phyloP scores from a whole-genome alignment of 2,888 invertebrate species.

The Drosophila meridionalis region DNA sequence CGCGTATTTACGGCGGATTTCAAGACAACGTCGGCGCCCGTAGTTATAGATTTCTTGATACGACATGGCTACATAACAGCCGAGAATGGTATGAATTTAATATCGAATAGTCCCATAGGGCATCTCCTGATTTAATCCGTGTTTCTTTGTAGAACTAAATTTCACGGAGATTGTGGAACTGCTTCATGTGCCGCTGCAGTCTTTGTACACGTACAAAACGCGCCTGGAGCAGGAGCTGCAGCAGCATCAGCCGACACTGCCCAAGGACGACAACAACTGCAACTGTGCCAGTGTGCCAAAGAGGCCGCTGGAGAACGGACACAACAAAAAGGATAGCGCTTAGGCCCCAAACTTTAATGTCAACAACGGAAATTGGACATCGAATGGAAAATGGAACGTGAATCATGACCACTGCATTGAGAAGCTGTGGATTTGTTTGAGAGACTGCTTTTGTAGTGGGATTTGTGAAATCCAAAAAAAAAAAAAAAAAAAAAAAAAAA shows the following conservation, averaged over 20 bases:
- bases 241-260: conserved; percentile 47
- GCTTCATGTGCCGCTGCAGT: conserved; percentile 94
- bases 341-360: conserved; percentile 27
- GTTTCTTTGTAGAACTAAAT: conserved; percentile 90
- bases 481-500: conserved; percentile 36
- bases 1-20: conserved; percentile 93
- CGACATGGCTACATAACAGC: conserved; percentile 95
- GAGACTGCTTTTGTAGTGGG: conserved; percentile 59
- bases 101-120: neutral
- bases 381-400: conserved; percentile 37
- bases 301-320: conserved; percentile 77
- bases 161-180: conserved; percentile 94
- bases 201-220: conserved; percentile 88
- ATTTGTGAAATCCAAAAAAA: conserved; percentile 56
- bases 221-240: conserved; percentile 73
- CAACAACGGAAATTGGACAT: conserved; percentile 37
- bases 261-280: conserved; percentile 61
- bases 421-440: conserved; percentile 54
- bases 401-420: conserved; percentile 34
- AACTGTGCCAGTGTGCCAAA: conserved; percentile 47
- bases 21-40: conserved; percentile 97
- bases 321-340: conserved; percentile 62
- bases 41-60: conserved; percentile 96
- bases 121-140: neutral
- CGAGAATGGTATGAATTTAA: conserved; percentile 89